A percentile compares a stretch with the other conserved stretches of the same genome.
Evolutionary conservation across 2,888 invertebrate species (phyloP).

Genomic region (Neelides folsomi): DNA sequence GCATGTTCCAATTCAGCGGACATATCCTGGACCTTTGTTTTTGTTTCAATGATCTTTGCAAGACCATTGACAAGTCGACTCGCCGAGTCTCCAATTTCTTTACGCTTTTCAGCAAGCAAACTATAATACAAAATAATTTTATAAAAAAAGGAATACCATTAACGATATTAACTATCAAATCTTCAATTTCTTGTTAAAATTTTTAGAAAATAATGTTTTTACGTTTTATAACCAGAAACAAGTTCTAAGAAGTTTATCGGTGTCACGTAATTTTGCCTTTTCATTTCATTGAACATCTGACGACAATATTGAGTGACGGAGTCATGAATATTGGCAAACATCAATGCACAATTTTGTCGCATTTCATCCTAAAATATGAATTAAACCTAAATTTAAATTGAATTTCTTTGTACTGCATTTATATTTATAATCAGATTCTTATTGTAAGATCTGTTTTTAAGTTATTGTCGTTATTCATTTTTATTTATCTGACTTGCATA

Average conservation of each 20-base stretch:
- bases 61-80: constrained; percentile 70
- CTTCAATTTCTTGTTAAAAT: too few relatives aligned
- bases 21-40: constrained; percentile 49
- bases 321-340: constrained; percentile 68
- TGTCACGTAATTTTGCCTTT: constrained; percentile 73
- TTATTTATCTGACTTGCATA: constrained; percentile 16
- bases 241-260: constrained; percentile 77
- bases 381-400: too few relatives aligned
- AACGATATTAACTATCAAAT: too few relatives aligned
- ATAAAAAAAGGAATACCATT: neutral
- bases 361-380: constrained; percentile 44
- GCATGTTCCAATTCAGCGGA: constrained; percentile 50
- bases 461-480: too few relatives aligned
- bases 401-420: too few relatives aligned
- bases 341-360: constrained; percentile 54
- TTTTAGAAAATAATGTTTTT: constrained; percentile 23
- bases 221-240: constrained; percentile 70
- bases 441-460: too few relatives aligned
- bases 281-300: constrained; percentile 62
- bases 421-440: too few relatives aligned
- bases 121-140: constrained; percentile 39
- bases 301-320: constrained; percentile 61
- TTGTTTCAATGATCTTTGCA: constrained; percentile 75
- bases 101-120: constrained; percentile 56
- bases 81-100: constrained; percentile 55